Conservation (phyloP, 2,888 invertebrate genomes). For the Pomacea canaliculata region DNA sequence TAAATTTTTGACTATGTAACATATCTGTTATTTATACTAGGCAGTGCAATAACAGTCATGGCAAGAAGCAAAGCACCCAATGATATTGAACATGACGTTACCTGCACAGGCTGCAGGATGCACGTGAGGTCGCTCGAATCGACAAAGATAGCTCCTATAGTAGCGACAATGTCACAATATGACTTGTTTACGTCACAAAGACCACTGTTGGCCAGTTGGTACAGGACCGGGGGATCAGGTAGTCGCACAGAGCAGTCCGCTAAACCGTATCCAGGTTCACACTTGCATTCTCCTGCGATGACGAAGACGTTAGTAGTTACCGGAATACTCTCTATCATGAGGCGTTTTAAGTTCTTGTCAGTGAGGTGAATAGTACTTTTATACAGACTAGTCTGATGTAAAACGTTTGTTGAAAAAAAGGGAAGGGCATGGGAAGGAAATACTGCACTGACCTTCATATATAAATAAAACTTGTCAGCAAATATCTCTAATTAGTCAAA, state of each 20-base stretch:
- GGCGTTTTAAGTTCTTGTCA: no score
- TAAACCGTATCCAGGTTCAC: conserved; percentile 28
- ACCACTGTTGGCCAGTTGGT: conserved; percentile 29
- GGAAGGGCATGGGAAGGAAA: no score
- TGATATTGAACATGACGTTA: conserved; percentile 15
- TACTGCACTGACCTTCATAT: no score
- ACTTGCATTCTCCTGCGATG: conserved; percentile 33
- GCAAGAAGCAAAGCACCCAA: not conserved
- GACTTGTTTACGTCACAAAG: conserved; percentile 41
- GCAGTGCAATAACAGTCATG: no score
- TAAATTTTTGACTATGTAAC: no score
- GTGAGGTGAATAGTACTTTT: no score
- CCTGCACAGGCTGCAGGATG: conserved; percentile 38
- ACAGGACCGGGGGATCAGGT: conserved; percentile 30
- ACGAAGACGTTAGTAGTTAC: no score
- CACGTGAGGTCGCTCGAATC: conserved; percentile 34
- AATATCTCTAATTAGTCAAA: no score
- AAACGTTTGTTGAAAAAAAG: no score
- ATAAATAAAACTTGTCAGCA: no score
- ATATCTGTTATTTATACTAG: not conserved
- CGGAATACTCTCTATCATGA: no score
- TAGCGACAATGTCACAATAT: conserved; percentile 32
- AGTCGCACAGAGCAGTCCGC: conserved; percentile 38
- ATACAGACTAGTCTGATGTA: no score
- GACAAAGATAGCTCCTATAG: conserved; percentile 40